phyloP scores from a whole-genome alignment of 2,888 invertebrate genomes.

The Ptilodon capucinus region DNA sequence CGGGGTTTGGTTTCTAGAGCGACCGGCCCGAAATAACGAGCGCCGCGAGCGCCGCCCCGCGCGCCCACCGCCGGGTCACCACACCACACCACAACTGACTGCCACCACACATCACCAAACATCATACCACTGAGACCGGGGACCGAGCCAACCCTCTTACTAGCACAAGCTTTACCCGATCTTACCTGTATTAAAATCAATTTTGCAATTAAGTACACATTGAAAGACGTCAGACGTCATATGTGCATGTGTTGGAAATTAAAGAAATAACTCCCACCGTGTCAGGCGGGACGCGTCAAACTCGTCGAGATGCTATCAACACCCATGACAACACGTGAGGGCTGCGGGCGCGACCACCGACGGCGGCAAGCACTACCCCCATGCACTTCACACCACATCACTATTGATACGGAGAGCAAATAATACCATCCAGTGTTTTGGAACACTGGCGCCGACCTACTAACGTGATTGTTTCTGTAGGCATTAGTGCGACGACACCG shows the following conservation, averaged over 20 bases:
- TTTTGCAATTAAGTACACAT: no score
- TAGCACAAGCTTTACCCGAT: no score
- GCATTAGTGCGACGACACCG: slow-evolving; percentile 17
- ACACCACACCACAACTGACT: not conserved
- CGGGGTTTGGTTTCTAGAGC: slow-evolving; percentile 26
- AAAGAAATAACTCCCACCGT: not conserved
- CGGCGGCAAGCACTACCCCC: not conserved
- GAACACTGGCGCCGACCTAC: slow-evolving; percentile 15
- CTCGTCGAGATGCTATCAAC: not conserved
- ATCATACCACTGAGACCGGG: no score
- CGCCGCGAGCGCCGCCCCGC: not conserved
- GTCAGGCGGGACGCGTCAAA: not conserved
- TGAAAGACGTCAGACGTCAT: no score
- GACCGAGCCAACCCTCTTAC: no score
- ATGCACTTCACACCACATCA: not conserved
- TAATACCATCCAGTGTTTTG: not conserved
- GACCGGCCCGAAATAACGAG: slow-evolving; percentile 24
- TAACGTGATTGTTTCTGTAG: slow-evolving; percentile 24
- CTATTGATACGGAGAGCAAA: not conserved
- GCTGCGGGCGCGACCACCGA: not conserved
- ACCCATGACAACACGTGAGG: not conserved
- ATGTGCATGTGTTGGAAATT: no score
- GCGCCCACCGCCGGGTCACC: not conserved
- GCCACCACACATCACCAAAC: not conserved
- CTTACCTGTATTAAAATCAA: no score